A percentile compares a stretch with the other conserved stretches of the same genome.
These are phyloP conservation scores for Stomatorhinus walkeri DNA, from an alignment of 2,797 vertebrate species.

Conservation along the genomic window DNA sequence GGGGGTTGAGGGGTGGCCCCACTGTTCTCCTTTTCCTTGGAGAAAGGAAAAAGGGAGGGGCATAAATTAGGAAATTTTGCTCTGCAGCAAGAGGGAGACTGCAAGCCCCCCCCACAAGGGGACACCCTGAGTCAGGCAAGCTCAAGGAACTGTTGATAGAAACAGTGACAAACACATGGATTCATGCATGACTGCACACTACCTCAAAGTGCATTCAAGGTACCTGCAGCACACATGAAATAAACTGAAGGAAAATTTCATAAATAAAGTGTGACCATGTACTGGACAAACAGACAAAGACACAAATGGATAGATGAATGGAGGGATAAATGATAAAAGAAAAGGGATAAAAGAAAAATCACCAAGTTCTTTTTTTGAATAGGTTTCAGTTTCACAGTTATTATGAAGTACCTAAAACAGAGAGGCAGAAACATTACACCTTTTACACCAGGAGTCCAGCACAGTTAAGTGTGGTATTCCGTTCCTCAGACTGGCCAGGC, in stretches of 20 bases:
- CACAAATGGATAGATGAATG: background rate
- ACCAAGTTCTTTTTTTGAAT: background rate
- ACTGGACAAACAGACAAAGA: background rate
- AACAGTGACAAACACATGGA: background rate
- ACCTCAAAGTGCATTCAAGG: background rate
- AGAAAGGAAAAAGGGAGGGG: background rate
- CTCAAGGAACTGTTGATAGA: background rate
- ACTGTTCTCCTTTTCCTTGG: background rate
- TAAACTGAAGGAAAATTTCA: background rate
- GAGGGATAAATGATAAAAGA: background rate
- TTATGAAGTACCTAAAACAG: background rate
- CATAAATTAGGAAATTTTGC: background rate
- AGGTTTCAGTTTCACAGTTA: background rate
- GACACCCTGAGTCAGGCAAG: background rate
- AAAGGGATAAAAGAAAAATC: too few relatives aligned
- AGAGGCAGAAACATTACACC: background rate
- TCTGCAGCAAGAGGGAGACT: background rate
- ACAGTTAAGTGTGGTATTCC: background rate
- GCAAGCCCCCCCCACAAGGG: background rate
- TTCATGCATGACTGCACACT: background rate
- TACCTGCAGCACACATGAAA: background rate
- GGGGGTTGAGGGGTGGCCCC: background rate
- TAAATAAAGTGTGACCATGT: background rate
- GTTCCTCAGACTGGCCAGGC: background rate
- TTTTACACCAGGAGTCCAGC: background rate